Evolutionary conservation across 2,888 invertebrate species (phyloP), one percentile per base, ranked within the genome.

Genomic region (Lasioglossum marginatum): DNA sequence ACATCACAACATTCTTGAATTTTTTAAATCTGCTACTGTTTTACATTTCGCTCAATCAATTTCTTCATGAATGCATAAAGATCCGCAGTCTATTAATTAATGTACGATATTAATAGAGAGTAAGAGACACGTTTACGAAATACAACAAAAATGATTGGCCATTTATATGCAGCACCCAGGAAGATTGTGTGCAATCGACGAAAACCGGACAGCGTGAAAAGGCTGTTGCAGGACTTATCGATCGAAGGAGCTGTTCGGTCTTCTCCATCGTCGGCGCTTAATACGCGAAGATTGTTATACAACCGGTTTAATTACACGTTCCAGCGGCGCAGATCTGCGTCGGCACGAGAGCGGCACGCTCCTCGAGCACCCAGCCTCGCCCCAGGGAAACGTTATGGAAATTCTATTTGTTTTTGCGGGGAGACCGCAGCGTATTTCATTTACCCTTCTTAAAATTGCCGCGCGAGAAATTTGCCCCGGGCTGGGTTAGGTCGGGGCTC

Each of bases 391-490:
- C 31, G 23, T 83, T 73, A 76, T 37, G 75, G 43, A 68, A 79
- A 80, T 83, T 43, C 68, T 23, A 66, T 83, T 72, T 81, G 78
- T 48, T 75, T 75, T 52, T 68, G 31, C 63, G 27, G 63, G 0
- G 57, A n/a, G 66, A 68, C 71, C 48, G 57, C 31, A 4, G 75
- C 48, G 63, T n/a, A 8, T 83, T 83, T 79, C 78, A 79, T 83
- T 82, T 73, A 27, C 57, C 70, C 34, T 10, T 57, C 70, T 37
- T 78, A 80, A 81, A 81, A 85, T 84, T 84, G 84, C 73, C 80
- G 60, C 60, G 81, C 72, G 79, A 82, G 77, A 74, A 60, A 57
- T 74, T 60, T 70, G 77, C 63, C 2, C 45, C 66, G 72, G 23
- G 45, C 31, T 19, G 16, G 37, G 37, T 43, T 72, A 52, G 66